Percentiles rank a stretch among this genome's conserved stretches.
Evolutionary conservation across 2,888 invertebrate genomes (phyloP).

Genomic region (Octonoba sinensis): DNA sequence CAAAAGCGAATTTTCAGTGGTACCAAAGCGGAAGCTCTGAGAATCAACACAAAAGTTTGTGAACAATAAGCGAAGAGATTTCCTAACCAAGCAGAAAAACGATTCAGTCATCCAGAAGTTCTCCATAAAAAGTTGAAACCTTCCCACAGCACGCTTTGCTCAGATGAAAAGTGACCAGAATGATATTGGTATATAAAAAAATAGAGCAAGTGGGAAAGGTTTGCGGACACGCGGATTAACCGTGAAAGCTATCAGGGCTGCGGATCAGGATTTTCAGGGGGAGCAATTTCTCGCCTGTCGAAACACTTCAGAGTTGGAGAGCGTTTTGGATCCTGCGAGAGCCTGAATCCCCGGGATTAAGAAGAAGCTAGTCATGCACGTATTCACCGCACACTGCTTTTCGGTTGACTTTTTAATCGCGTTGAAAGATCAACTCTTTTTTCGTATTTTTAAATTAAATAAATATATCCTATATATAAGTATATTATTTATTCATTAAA

Average conservation of each 20-base stretch:
- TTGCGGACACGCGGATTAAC: constrained; percentile 47
- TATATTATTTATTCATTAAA: too few relatives aligned
- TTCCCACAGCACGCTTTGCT: not conserved
- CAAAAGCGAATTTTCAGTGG: too few relatives aligned
- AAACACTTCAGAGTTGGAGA: constrained; percentile 4
- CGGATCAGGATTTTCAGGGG: constrained; percentile 16
- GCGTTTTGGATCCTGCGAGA: not conserved
- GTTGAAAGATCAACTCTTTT: too few relatives aligned
- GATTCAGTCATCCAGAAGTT: constrained; percentile 10
- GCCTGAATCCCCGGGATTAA: constrained; percentile 47
- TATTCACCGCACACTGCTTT: constrained; percentile 26
- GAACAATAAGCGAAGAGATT: constrained; percentile 22
- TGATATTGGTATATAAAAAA: constrained; percentile 17
- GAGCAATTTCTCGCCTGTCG: constrained; percentile 59
- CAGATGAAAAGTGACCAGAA: constrained; percentile 39
- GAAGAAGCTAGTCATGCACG: constrained; percentile 10
- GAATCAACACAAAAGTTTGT: not conserved
- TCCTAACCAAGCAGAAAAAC: constrained; percentile 47
- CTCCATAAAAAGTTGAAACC: not conserved
- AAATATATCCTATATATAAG: too few relatives aligned
- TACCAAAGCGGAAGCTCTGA: too few relatives aligned
- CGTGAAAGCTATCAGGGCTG: constrained; percentile 53
- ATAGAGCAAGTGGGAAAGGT: not conserved
- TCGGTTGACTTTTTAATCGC: not conserved
- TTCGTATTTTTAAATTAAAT: too few relatives aligned